Evolutionary conservation across 2,888 invertebrate genomes (phyloP), one percentile per base, ranked within the genome.

Genomic region (Folsomia manolachei): DNA sequence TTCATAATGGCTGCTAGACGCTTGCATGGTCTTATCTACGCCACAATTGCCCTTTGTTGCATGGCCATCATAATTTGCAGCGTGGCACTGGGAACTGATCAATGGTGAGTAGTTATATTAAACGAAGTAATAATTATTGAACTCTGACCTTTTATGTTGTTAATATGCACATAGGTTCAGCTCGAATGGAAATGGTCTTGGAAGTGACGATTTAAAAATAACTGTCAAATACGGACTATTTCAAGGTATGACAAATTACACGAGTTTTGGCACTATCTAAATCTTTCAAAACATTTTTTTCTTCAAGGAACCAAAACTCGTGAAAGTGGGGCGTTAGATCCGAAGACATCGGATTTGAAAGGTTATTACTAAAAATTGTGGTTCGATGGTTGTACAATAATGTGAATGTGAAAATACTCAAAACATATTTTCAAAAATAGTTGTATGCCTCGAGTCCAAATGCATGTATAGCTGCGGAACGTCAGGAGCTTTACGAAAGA

Each of bases 401-500:
- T 39, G 14, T 39, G n/a, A n/a, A n/a, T n/a, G n/a, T n/a, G n/a
- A 39, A 39, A 9, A 39, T 39, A 39, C 39, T 39, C 39, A 39
- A 39, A 39, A 9, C 39, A 39, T 39, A 39, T 39, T 62, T 73
- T n/a, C 27, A 71, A 19, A 39, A 9, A 9, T 27, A 80, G 79
- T 80, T 56, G 69, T 73, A 1, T 78, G 79, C 26, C 21, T 67
- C 27, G 69, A 52, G 1, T 67, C 65, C 18, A 51, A 70, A 26
- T 78, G 78, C 70, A 80, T 80, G 80, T 79, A 63, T 51, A 80
- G 80, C 60, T 79, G 80, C 63, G 78, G 78, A 0, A 27, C 0
- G n/a, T 71, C 52, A 1, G 23, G 63, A 14, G 60, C 27, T 4
- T 51, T 56, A 1, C 56, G 80, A n/a, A 74, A 73, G 63, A 19